These are phyloP conservation scores for Megalurothrips usitatus DNA, from an alignment of 2,888 invertebrate species.

Conservation along the genomic window DNA sequence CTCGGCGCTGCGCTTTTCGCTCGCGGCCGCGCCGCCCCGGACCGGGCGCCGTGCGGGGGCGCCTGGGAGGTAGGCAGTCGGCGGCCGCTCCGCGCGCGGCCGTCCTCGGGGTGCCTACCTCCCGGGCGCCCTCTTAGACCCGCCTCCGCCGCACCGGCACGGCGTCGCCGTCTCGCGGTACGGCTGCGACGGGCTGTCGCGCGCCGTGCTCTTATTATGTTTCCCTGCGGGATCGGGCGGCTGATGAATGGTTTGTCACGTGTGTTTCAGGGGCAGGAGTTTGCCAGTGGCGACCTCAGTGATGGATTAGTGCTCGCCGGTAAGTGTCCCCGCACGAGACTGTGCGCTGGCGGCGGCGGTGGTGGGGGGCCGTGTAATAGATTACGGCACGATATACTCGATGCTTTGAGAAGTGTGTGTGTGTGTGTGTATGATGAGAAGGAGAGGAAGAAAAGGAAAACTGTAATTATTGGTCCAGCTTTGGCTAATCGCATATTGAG, in stretches of 20 bases:
- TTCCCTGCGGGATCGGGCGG: neutral
- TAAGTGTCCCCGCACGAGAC: neutral
- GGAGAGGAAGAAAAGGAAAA: too few species aligned
- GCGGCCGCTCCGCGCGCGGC: neutral
- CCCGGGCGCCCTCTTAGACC: neutral
- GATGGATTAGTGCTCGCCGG: neutral
- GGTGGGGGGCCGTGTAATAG: too few species aligned
- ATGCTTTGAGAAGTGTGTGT: neutral
- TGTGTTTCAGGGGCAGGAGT: neutral
- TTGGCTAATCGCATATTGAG: too few species aligned
- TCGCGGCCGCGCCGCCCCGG: too few species aligned
- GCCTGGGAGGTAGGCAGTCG: neutral
- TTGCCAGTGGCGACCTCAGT: neutral
- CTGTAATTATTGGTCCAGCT: too few species aligned
- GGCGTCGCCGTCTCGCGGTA: too few species aligned
- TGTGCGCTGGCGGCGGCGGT: too few species aligned
- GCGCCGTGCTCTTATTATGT: neutral
- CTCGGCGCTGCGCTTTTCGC: too few species aligned
- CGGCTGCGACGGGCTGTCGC: too few species aligned
- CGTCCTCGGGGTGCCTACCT: neutral
- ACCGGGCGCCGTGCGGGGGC: too few species aligned
- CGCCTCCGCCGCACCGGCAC: too few species aligned
- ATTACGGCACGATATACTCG: too few species aligned
- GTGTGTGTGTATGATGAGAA: neutral
- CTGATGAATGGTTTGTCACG: neutral